Evolutionary conservation across 2,113 vertebrate genomes (phyloP), one percentile per base, ranked within the genome.

Genomic region (Sylvilagus bachmani): DNA sequence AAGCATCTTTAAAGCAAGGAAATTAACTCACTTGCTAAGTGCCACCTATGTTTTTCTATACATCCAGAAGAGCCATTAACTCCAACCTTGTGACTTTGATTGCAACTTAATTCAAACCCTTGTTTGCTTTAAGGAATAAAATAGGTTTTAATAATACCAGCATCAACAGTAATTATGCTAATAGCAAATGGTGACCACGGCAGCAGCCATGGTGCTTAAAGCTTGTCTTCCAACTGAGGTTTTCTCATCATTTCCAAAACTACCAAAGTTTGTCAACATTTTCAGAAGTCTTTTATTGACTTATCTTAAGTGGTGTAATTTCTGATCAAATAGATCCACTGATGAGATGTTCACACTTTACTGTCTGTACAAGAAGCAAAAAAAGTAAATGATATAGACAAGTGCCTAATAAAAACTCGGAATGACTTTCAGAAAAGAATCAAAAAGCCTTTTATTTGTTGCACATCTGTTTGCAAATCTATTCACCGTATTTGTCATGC

Each of bases 271-370:
- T 81, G 61, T 69, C 1, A 81, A 19, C 2, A 27, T 4, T 90
- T 83, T 53, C 27, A 90, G 27, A 36, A 22, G 8, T 33, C 31
- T 49, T 74, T 53, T 44, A 24, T 44, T 77, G 91, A 97, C 91
- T 77, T 14, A 90, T 36, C 62, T 61, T 16, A 93, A 97, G 62
- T 22, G 93, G n/a, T 91, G 81, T 89, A 82, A 73, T 88, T 94
- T 92, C 90, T 95, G 53, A 89, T 86, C 69, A 67, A 90, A 73
- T 10, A 33, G 53, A 75, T 78, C 36, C 12, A 53, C 51, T 33
- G 7, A 36, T 86, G 58, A 88, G 69, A 77, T 16, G 1, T 12
- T 71, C 6, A 58, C 19, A 31, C 0, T 29, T n/a, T 24, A n/a
- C 8, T 83, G 3, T 44, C n/a, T 67, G 21, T 36, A 31, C 29